Evolutionary conservation across 1,140 invertebrate species (phyloP), one percentile per base, ranked within the genome.

Genomic region (Cydia amplana): DNA sequence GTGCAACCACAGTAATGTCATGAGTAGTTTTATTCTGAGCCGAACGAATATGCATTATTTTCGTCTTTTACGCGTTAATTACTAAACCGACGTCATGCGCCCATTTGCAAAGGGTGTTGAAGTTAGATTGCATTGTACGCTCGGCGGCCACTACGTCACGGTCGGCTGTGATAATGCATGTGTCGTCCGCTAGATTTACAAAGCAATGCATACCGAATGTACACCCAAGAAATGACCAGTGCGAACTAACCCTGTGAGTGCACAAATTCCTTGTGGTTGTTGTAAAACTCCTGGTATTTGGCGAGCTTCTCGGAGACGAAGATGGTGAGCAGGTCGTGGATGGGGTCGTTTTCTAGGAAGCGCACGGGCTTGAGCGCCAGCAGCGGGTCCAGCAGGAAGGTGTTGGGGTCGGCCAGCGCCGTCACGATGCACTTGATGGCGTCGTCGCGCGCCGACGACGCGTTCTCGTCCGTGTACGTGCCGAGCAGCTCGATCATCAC

Each of bases 401-500:
- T 98, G 82, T 97, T 98, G 51, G 98, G 98, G 93, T 99, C 98
- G 51, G 97, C 98, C 73, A 99, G 92, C 73, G 98, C 98, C 18
- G 98, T 97, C 18, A 98, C 96, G 89, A 99, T 99, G 91, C 98
- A 99, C 83, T 97, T 96, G 85, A 99, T 98, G 7, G 98, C 98
- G 94, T 99, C 98, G 93, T 99, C 98, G 82, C 98, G 95, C 0
- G 98, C 98, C 82, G 98, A 97, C 49, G 98, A 98, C 2, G 98
- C 98, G 94, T 99, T 99, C 85, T 99, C 98, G 76, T 97, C 96
- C 67, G 98, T 99, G 87, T 99, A 99, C 1, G 98, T 99, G 14
- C 98, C 97, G 43, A 99, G 90, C 4, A 99, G 93, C 91, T 99
- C 98, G 77, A 99, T 97, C 98, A 99, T 99, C 1, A 99, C 98